A percentile compares a stretch with the other conserved stretches of the same genome.
Evolutionary conservation across 2,113 vertebrate species (phyloP).

Genomic region (Syrrhaptes paradoxus): DNA sequence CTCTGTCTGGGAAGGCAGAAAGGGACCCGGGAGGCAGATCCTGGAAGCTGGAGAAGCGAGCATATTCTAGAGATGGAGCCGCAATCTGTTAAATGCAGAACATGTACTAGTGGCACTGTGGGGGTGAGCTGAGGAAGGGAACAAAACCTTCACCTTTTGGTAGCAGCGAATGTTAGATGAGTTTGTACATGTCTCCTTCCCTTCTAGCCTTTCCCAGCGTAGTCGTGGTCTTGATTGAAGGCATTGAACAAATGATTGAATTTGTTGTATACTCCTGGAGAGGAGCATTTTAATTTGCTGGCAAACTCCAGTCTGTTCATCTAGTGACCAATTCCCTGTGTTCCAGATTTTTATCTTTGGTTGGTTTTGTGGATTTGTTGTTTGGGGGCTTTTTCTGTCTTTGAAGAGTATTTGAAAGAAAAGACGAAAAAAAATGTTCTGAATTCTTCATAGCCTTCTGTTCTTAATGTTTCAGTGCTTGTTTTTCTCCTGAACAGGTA

Average conservation of each 20-base stretch:
- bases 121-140: background rate
- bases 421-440: background rate
- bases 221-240: background rate
- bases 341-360: background rate
- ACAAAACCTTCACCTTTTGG: background rate
- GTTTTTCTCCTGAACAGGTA: background rate
- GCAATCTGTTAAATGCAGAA: background rate
- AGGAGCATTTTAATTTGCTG: background rate
- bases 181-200: background rate
- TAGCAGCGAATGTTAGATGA: background rate
- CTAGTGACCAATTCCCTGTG: background rate
- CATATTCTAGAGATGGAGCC: background rate
- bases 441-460: background rate
- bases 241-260: background rate
- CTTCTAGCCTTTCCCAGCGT: background rate
- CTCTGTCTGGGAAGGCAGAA: background rate
- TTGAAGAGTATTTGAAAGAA: background rate
- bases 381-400: background rate
- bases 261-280: background rate
- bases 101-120: background rate
- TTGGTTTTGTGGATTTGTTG: background rate
- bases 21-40: background rate
- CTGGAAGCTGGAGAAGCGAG: background rate
- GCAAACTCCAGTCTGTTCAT: background rate
- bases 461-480: background rate